Evolutionary conservation across 2,888 invertebrate genomes (phyloP).

Genomic region (Agrochola litura): DNA sequence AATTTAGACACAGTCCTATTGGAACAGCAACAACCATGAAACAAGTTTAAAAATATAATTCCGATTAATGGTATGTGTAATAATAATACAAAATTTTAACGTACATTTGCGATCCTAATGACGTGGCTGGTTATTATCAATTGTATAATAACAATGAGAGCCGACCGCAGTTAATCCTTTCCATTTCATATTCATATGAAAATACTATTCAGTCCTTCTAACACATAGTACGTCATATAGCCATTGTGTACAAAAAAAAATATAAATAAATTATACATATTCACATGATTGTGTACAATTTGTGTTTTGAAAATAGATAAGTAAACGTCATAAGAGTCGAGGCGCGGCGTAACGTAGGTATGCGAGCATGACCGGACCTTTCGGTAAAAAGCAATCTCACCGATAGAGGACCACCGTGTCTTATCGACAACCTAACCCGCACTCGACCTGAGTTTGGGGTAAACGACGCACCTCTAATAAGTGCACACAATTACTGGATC

Average conservation of each 20-base stretch:
- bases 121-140: slow-evolving; percentile 10
- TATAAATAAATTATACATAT: too few species aligned
- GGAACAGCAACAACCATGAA: slow-evolving; percentile 3
- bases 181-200: slow-evolving; percentile 31
- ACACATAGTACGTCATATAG: not conserved
- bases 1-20: not conserved
- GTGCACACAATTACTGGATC: slow-evolving; percentile 54
- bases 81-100: slow-evolving; percentile 2
- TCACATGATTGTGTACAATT: not conserved
- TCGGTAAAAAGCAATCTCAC: slow-evolving; percentile 75
- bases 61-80: not conserved
- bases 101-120: slow-evolving; percentile 12
- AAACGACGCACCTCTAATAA: slow-evolving; percentile 73
- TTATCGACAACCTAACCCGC: slow-evolving; percentile 80
- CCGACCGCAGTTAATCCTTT: slow-evolving; percentile 15
- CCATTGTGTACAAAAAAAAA: not conserved
- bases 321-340: slow-evolving; percentile 59
- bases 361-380: slow-evolving; percentile 65
- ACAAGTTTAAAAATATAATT: not conserved
- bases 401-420: slow-evolving; percentile 78
- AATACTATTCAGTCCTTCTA: slow-evolving; percentile 16
- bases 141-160: slow-evolving; percentile 26
- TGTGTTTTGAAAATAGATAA: slow-evolving; percentile 30
- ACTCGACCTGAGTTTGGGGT: slow-evolving; percentile 62
- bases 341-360: slow-evolving; percentile 64